A percentile compares a stretch with the other conserved stretches of the same genome.
These are phyloP conservation scores for Microhierax caerulescens DNA, from an alignment of 2,797 vertebrate genomes.

Conservation along the genomic window DNA sequence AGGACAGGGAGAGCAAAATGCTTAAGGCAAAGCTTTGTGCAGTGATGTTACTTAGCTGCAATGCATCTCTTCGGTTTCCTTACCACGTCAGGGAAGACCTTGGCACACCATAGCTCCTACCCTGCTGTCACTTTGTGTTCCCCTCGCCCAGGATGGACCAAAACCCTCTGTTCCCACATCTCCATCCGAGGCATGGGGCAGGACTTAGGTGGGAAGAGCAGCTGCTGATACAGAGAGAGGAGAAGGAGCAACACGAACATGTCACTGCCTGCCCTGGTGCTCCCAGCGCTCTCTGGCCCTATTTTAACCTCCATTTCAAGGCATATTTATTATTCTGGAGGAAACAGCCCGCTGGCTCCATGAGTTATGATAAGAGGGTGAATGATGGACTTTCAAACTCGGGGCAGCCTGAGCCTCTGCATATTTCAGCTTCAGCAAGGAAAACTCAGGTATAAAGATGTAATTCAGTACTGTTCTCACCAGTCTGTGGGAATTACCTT, in stretches of 20 bases:
- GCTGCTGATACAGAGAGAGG: neutral
- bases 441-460: neutral
- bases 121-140: neutral
- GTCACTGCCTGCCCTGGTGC: neutral
- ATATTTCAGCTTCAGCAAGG: neutral
- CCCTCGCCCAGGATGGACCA: neutral
- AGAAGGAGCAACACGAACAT: neutral
- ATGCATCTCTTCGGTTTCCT: neutral
- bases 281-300: neutral
- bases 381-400: neutral
- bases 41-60: neutral
- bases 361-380: neutral
- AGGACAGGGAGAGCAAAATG: neutral
- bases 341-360: neutral
- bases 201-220: neutral
- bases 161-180: neutral
- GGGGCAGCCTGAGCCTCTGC: neutral
- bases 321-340: conserved; percentile 5
- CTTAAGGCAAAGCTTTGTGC: neutral
- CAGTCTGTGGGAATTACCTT: neutral
- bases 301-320: conserved; percentile 1
- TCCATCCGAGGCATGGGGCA: neutral
- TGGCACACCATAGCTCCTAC: neutral
- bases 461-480: neutral
- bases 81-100: neutral